A percentile compares a stretch with the other conserved stretches of the same genome.
Evolutionary conservation across 2,888 invertebrate genomes (phyloP).

Genomic region (Enchytraeus crypticus): DNA sequence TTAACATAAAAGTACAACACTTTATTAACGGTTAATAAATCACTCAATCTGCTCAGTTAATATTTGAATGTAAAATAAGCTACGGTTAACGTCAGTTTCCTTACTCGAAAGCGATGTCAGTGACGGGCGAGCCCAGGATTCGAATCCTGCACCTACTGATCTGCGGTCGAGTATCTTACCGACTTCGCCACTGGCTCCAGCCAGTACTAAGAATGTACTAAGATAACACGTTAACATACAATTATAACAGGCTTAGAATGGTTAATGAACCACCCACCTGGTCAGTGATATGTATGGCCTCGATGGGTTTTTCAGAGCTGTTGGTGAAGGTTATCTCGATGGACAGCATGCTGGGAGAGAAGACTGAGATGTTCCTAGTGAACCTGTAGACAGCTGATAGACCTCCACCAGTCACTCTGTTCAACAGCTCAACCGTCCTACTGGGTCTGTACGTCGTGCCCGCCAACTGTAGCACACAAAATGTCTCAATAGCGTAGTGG

Average conservation of each 20-base stretch:
- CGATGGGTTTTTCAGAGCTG: constrained; percentile 58
- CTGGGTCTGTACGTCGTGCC: constrained; percentile 18
- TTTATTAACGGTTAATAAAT: background rate
- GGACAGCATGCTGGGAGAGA: constrained; percentile 70
- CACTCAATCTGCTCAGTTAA: background rate
- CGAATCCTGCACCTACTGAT: too few relatives aligned
- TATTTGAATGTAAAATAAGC: background rate
- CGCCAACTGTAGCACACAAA: constrained; percentile 23
- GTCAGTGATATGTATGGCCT: constrained; percentile 62
- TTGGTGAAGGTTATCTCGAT: constrained; percentile 73
- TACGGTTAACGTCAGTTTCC: too few relatives aligned
- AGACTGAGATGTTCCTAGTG: constrained; percentile 53
- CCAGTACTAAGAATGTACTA: background rate
- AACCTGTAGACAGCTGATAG: constrained; percentile 47
- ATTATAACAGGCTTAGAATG: background rate
- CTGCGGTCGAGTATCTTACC: too few relatives aligned
- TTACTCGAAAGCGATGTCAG: too few relatives aligned
- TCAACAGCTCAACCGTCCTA: constrained; percentile 38
- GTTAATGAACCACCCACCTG: constrained; percentile 57
- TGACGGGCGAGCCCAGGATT: too few relatives aligned
- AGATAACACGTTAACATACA: background rate
- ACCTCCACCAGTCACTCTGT: constrained; percentile 49
- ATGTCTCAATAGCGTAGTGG: too few relatives aligned
- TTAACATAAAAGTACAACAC: too few relatives aligned
- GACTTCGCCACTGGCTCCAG: too few relatives aligned